Conservation (phyloP, 2,797 vertebrate species). For the Neosilurus hyrtlii region DNA sequence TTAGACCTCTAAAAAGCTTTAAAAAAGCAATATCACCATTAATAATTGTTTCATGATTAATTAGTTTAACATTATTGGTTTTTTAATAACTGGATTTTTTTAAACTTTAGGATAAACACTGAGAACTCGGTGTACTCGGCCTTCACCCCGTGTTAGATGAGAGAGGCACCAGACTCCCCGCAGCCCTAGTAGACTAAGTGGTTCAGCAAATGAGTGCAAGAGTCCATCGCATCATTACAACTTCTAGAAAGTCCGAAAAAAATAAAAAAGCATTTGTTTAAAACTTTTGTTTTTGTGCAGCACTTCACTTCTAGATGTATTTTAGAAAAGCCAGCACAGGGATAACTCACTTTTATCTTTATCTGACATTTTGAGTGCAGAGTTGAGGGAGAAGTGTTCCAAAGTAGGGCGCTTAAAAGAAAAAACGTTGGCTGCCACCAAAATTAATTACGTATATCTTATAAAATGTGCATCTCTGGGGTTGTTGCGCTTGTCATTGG, state of each 20-base stretch:
- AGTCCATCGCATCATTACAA: background rate
- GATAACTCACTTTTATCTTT: background rate
- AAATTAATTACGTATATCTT: background rate
- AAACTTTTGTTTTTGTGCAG: background rate
- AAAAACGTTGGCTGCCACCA: background rate
- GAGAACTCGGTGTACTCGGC: too few species aligned
- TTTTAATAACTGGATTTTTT: too few species aligned
- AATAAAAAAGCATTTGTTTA: background rate
- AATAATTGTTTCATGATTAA: background rate
- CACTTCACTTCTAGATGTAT: too few species aligned
- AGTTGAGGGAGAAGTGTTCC: constrained; percentile 4
- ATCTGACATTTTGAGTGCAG: background rate
- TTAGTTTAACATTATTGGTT: too few species aligned
- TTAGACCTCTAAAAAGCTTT: background rate
- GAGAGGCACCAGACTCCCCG: too few species aligned
- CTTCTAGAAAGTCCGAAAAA: too few species aligned
- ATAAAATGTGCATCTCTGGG: constrained; percentile 1
- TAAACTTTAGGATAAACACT: too few species aligned
- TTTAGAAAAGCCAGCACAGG: background rate
- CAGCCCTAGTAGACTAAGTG: too few species aligned
- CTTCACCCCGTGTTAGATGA: too few species aligned
- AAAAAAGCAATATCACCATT: background rate
- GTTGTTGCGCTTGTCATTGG: background rate
- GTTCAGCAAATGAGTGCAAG: too few species aligned
- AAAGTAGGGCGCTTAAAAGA: constrained; percentile 14